Base-by-base conservation (phyloP, 2,888 invertebrate genomes). In the Danaus chrysippus region DNA sequence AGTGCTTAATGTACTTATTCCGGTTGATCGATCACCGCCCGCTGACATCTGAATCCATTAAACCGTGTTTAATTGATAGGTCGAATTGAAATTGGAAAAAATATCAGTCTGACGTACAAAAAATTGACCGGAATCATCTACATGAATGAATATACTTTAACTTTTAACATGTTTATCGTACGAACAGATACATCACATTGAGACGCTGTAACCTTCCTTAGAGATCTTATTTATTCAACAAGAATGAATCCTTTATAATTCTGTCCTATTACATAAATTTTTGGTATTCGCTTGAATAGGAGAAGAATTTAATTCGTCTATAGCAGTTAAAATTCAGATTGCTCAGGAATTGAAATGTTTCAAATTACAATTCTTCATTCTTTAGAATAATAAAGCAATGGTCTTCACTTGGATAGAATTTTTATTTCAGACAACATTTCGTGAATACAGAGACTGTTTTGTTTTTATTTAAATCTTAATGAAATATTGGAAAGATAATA, bases 21-120 rank as follows among this genome's bases (percentile, higher is more conserved):
- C 79, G 71, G 70, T 79, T 84, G 82, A 90, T 90, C 82, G 84
- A 88, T 89, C 87, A 82, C 86, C 68, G 69, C 72, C 73, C 74
- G 77, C 75, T 78, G 84, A 84, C 86, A 86, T 83, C 76, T 77
- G 80, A 84, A 86, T 86, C 88, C 88, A 87, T 87, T 87, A 86
- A 86, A 85, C 79, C 85, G 78, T 83, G 78, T 84, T 83, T 87
- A 90, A 89, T 88, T 89, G 88, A 89, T 89, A 83, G 84, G 76
- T 74, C 71, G 77, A 84, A 87, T 86, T 87, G 86, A 87, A 87
- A 86, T 82, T 73, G 78, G 86, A 84, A 87, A 87, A 86, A 87
- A 76, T 78, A 71, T 67, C 67, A 64, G 66, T 56, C 52, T 44
- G 15, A 12, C n/a, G 10, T 34, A 43, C 34, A 34, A 19, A n/a